Conservation (phyloP, 2,797 vertebrate genomes). For the Lates japonicus region DNA sequence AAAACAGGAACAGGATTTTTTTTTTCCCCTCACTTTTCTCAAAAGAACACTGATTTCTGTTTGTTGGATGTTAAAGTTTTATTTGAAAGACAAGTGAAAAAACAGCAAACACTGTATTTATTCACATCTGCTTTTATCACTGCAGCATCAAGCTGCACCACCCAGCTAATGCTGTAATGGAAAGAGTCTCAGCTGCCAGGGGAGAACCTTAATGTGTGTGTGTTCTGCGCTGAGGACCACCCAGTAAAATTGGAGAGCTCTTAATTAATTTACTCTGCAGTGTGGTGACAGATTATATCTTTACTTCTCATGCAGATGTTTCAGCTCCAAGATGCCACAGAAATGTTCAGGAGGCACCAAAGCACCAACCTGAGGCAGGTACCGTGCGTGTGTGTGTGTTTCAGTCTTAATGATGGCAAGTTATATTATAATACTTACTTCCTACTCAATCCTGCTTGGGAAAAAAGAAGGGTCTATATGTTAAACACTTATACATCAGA, state of each 20-base stretch:
- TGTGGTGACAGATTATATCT: slow-evolving; percentile 19
- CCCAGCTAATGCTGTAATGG: slow-evolving; percentile 19
- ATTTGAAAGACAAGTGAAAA: neutral
- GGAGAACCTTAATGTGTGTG: neutral
- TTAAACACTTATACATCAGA: neutral
- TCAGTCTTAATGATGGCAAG: neutral
- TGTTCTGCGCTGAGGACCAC: slow-evolving; percentile 21
- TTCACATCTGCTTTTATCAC: slow-evolving; percentile 16
- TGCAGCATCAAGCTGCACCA: slow-evolving; percentile 31
- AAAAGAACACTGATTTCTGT: neutral
- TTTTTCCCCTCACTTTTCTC: neutral
- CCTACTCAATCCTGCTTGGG: neutral
- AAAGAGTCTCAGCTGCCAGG: slow-evolving; percentile 29
- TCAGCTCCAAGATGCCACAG: slow-evolving; percentile 7
- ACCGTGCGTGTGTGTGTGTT: neutral
- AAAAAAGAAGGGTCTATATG: neutral
- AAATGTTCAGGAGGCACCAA: neutral
- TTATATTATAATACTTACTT: neutral
- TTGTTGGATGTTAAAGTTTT: neutral
- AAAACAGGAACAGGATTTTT: too few species aligned
- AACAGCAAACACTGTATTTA: neutral
- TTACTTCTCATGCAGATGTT: slow-evolving; percentile 7
- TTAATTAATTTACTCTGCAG: neutral
- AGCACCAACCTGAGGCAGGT: neutral
- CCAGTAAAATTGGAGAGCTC: neutral